phyloP scores from a whole-genome alignment of 2,797 vertebrate genomes.

The Cheirogaleus major region DNA sequence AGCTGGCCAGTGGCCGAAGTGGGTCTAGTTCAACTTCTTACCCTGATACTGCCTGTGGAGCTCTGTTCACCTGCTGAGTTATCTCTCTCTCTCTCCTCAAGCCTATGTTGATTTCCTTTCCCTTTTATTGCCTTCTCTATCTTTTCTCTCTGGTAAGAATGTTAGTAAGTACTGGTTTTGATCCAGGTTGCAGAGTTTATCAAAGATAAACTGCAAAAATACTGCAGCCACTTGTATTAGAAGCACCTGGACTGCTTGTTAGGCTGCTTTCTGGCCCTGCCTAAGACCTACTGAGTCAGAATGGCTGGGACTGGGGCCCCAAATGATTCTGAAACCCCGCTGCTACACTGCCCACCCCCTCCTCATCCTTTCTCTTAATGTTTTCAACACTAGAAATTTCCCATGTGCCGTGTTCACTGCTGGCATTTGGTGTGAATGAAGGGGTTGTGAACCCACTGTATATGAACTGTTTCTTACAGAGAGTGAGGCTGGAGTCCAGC shows the following conservation, averaged over 20 bases:
- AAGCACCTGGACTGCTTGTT: not conserved
- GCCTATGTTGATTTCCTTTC: not conserved
- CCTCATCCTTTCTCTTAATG: not conserved
- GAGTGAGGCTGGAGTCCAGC: not conserved
- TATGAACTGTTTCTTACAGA: not conserved
- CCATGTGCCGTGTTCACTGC: not conserved
- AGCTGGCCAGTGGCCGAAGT: not conserved
- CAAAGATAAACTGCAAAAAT: not conserved
- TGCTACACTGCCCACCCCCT: not conserved
- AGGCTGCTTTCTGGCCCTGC: not conserved
- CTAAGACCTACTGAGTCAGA: not conserved
- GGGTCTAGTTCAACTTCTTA: not conserved
- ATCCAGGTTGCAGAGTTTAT: not conserved
- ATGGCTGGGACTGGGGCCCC: not conserved
- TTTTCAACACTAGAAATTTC: not conserved
- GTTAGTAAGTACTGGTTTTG: not conserved
- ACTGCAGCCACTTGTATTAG: not conserved
- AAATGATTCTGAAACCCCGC: not conserved
- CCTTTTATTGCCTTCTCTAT: not conserved
- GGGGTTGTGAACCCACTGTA: constrained; percentile 14
- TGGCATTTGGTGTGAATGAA: constrained; percentile 52
- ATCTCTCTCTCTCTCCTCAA: not conserved
- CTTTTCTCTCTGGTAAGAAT: not conserved
- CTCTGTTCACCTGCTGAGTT: not conserved
- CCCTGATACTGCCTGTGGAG: not conserved